Evolutionary conservation across 2,888 invertebrate genomes (phyloP), one percentile per base, ranked within the genome.

Genomic region (Zygothrica quintamaculata): DNA sequence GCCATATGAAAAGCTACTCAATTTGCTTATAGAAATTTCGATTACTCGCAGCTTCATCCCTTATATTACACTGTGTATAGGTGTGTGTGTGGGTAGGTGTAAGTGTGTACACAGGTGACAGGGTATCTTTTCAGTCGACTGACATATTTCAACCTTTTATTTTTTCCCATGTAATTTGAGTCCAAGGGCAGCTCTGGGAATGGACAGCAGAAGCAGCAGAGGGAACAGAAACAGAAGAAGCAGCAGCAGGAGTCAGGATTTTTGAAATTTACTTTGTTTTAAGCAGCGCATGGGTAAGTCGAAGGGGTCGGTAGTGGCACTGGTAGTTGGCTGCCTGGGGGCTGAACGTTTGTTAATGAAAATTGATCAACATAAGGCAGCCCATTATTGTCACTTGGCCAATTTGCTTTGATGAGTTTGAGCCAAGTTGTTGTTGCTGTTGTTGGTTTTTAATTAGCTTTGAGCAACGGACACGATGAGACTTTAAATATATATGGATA

Each of bases 281-380:
- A 29, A 29, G 9, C 9, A 29, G n/a, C 7, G 5, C 29, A n/a
- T 3, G 29, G 5, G 29, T 29, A n/a, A 9, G 29, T 8, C 3
- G 1, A 13, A 15, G 15, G 9, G 12, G 11, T n/a, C n/a, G 9
- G 0, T 11, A 5, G 31, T 11, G 40, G 5, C 9, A 5, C 5
- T 22, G 18, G 18, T 22, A 22, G 18, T 22, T 22, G 18, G 18
- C 3, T 7, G 15, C 18, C 3, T 3, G 11, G n/a, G 0, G 12
- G 3, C 18, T 11, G 42, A 4, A 3, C 16, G 29, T 29, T n/a
- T 37, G 48, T 50, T 79, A 77, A 80, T 80, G 79, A 80, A 79
- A 79, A 79, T 84, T 84, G 74, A 80, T 84, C 66, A 71, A 60
- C 75, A 66, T 72, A 56, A 52, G 46, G 51, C 39, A 22, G 33